A percentile compares a stretch with the other conserved stretches of the same genome.
Evolutionary conservation across 2,113 vertebrate species (phyloP).

Genomic region (Ascaphus truei): DNA sequence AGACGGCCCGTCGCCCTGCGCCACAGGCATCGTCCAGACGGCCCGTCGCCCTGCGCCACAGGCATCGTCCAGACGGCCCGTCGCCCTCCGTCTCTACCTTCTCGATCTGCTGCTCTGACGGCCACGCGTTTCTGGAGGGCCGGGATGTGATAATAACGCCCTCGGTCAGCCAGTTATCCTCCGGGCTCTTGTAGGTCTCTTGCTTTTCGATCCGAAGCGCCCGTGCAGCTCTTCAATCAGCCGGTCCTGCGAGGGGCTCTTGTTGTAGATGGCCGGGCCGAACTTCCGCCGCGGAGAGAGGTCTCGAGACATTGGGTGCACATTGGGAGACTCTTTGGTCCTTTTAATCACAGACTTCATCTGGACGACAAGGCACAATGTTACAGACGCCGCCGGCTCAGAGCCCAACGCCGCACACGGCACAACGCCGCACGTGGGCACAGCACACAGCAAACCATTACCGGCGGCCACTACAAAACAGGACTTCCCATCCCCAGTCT

Average conservation of each 20-base stretch:
- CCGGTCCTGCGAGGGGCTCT: constrained; percentile 82
- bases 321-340: constrained; percentile 86
- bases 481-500: too few relatives aligned
- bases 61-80: fast-evolving
- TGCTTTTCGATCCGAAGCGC: constrained; percentile 75
- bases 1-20: too few relatives aligned
- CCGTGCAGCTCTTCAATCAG: constrained; percentile 90
- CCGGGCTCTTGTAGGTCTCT: constrained; percentile 61
- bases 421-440: not conserved
- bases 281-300: constrained; percentile 79
- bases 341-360: constrained; percentile 92
- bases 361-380: constrained; percentile 61
- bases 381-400: constrained; percentile 23
- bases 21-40: too few relatives aligned
- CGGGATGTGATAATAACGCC: constrained; percentile 78
- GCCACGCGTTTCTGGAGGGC: constrained; percentile 67
- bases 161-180: constrained; percentile 83
- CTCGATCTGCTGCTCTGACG: constrained; percentile 64
- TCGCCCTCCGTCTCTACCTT: constrained; percentile 67
- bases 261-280: constrained; percentile 83
- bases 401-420: not conserved
- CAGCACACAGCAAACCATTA: constrained; percentile 5
- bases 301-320: constrained; percentile 92
- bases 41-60: too few relatives aligned
- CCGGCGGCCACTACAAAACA: constrained; percentile 33